Conservation (phyloP, 2,888 invertebrate genomes). For the Blomia tropicalis region DNA sequence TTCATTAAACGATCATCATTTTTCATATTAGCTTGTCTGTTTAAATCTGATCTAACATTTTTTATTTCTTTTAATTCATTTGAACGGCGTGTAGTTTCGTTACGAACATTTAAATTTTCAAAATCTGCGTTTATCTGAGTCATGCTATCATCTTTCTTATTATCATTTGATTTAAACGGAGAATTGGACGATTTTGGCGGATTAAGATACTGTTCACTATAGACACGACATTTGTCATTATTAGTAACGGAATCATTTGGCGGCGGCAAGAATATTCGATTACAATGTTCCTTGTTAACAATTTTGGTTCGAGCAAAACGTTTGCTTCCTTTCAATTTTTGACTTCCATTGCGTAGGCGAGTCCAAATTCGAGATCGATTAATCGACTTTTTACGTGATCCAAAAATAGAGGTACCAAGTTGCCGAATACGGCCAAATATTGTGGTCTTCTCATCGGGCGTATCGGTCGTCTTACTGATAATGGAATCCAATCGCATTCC, state of each 20-base stretch:
- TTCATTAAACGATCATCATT: background rate
- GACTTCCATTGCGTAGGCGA: background rate
- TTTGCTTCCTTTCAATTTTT: slow-evolving; percentile 3
- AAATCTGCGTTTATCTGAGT: background rate
- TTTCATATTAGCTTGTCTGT: background rate
- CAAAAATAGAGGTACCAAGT: slow-evolving; percentile 1
- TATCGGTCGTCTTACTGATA: background rate
- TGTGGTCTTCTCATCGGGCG: background rate
- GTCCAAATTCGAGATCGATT: background rate
- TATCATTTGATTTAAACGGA: background rate
- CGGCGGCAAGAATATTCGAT: background rate
- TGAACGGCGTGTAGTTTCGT: background rate
- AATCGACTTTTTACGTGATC: background rate
- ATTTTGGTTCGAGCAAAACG: background rate
- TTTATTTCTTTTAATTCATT: too few species aligned
- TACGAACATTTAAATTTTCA: background rate
- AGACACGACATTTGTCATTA: background rate
- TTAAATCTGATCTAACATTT: too few species aligned
- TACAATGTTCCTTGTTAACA: background rate
- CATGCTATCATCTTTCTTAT: background rate
- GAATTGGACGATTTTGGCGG: background rate
- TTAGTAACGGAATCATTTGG: background rate
- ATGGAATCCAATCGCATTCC: background rate
- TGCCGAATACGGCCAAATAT: slow-evolving; percentile 7
- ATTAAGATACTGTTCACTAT: slow-evolving; percentile 1